phyloP scores from a whole-genome alignment of 2,113 vertebrate species.

The Gadus chalcogrammus region DNA sequence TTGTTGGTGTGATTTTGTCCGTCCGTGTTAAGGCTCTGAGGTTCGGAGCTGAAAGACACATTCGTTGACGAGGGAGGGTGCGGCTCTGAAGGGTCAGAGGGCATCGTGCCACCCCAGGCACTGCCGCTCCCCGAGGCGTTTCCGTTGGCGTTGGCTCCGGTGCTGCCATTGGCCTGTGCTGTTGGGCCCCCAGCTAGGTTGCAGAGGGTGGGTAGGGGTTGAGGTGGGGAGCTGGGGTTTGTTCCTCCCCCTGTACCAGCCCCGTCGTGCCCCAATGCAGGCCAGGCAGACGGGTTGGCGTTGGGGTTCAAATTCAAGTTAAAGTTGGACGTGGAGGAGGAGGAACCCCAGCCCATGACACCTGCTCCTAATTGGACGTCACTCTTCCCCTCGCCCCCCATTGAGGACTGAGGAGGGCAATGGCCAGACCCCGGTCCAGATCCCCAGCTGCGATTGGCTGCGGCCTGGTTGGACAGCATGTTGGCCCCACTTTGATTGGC shows the following conservation, averaged over 20 bases:
- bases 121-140: constrained; percentile 78
- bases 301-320: constrained; percentile 98
- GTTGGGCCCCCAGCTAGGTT: constrained; percentile 83
- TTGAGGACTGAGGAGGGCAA: constrained; percentile 75
- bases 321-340: constrained; percentile 76
- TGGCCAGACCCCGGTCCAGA: constrained; percentile 81
- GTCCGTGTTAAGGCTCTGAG: constrained; percentile 99
- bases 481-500: constrained; percentile 73
- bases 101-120: constrained; percentile 90
- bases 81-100: constrained; percentile 85
- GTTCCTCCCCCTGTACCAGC: constrained; percentile 77
- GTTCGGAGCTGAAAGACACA: constrained; percentile 99
- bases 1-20: constrained; percentile 96
- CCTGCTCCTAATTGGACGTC: constrained; percentile 83
- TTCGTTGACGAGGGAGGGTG: constrained; percentile 89
- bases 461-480: constrained; percentile 71
- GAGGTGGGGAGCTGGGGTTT: constrained; percentile 70
- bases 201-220: constrained; percentile 83
- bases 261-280: constrained; percentile 93
- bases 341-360: constrained; percentile 87
- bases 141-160: constrained; percentile 85
- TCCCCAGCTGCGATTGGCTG: constrained; percentile 81
- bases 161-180: constrained; percentile 72
- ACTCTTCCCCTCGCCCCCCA: constrained; percentile 84
- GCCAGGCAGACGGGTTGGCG: constrained; percentile 98